Percentiles rank a stretch among this genome's conserved stretches.
These are phyloP conservation scores for Drosophila fungiperda DNA, from an alignment of 2,888 invertebrate genomes.

Conservation along the genomic window DNA sequence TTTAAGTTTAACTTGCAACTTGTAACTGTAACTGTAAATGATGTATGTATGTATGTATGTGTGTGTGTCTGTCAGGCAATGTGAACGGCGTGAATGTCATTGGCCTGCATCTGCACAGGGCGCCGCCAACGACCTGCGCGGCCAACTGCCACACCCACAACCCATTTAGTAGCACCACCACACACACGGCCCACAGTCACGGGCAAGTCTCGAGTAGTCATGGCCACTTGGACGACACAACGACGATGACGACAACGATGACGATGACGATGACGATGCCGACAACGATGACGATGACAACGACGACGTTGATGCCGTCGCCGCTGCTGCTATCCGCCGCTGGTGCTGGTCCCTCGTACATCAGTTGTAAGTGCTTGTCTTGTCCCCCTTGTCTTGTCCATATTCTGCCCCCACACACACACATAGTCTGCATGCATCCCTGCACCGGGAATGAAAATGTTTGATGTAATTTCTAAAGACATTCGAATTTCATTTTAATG, in stretches of 20 bases:
- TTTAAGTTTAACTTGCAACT: constrained; percentile 18
- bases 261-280: constrained; percentile 5
- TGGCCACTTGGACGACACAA: constrained; percentile 30
- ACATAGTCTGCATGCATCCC: constrained; percentile 11
- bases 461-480: constrained; percentile 25
- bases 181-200: constrained; percentile 56
- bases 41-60: constrained; percentile 28
- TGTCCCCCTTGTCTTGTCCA: constrained; percentile 33
- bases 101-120: constrained; percentile 86
- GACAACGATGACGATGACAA: constrained; percentile 20
- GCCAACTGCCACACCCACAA: constrained; percentile 62
- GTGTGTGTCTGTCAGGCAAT: constrained; percentile 86
- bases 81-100: constrained; percentile 91
- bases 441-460: constrained; percentile 18
- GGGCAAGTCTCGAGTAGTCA: constrained; percentile 37
- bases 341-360: constrained; percentile 65
- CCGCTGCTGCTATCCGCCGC: constrained; percentile 34
- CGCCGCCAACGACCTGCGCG: constrained; percentile 70
- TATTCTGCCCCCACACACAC: not conserved
- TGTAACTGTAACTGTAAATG: constrained; percentile 29
- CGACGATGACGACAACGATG: constrained; percentile 7
- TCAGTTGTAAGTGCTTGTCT: constrained; percentile 82
- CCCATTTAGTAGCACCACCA: constrained; percentile 13
- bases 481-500: constrained; percentile 40
- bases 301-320: constrained; percentile 22